Evolutionary conservation across 1,140 invertebrate genomes (phyloP), one percentile per base, ranked within the genome.

Genomic region (Platyscapa corneri): DNA sequence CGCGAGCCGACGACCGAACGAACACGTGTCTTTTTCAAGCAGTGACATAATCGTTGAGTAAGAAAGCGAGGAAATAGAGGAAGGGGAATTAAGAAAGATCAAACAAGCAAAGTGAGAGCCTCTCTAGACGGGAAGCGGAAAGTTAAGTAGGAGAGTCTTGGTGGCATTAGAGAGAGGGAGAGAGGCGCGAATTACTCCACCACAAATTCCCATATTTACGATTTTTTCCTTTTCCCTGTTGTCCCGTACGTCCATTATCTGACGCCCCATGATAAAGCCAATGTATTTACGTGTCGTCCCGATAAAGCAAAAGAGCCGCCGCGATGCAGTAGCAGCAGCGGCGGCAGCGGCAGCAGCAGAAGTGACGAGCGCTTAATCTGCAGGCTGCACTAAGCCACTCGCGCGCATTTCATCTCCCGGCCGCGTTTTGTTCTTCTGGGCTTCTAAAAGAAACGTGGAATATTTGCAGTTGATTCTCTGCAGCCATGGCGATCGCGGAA

Each of bases 401-500:
- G 16, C 5, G 42, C 12, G 42, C 42, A 46, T 46, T 46, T 46
- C 42, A 46, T 64, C 32, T 78, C 46, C 32, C 30, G 20, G 46
- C 5, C 16, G 30, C 76, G 76, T 18, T 78, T 78, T 78, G 3
- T 18, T 27, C 39, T 30, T 27, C 42, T 14, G n/a, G 5, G 2
- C 20, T 49, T 34, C 34, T 56, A 23, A 56, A 16, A 77, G 75
- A 64, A 60, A 78, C 70, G 49, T 39, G 23, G 30, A 39, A 8
- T 84, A 80, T 77, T 88, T 80, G 70, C 82, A 92, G 91, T 89
- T 84, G 88, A 88, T 84, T 49, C 37, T 39, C 86, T 80, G 89
- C 85, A 87, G 90, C 88, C 87, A 93, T 93, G 92, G 89, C 92
- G 87, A 88, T 90, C 86, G 89, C 88, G 74, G 90, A 89, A 80